Evolutionary conservation across 2,113 vertebrate genomes (phyloP).

Genomic region (Cyprinodon tularosa): DNA sequence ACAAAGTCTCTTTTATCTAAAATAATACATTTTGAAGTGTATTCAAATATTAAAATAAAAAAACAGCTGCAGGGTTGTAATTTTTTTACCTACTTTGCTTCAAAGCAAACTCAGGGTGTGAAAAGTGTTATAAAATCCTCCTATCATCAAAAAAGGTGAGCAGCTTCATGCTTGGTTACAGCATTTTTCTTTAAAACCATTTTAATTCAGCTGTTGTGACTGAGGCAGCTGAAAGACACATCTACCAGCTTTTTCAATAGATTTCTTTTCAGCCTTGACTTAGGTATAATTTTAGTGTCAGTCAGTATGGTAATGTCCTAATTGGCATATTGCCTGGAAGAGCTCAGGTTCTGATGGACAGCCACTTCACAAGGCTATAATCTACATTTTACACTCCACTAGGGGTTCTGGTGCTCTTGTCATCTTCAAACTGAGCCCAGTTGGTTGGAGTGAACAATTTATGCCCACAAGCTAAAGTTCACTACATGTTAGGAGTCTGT

Average conservation of each 20-base stretch:
- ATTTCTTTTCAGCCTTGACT: slow-evolving; percentile 27
- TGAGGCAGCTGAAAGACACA: slow-evolving; percentile 25
- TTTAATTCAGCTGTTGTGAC: slow-evolving; percentile 24
- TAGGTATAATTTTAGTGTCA: slow-evolving; percentile 16
- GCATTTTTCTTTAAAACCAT: slow-evolving; percentile 20
- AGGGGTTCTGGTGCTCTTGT: slow-evolving; percentile 16
- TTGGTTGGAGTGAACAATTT: slow-evolving; percentile 7
- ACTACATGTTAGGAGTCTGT: slow-evolving; percentile 15
- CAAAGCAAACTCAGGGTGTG: slow-evolving; percentile 48
- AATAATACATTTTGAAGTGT: no score
- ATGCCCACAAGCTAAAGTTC: slow-evolving; percentile 2
- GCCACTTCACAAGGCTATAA: slow-evolving; percentile 28
- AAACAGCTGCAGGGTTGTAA: background rate
- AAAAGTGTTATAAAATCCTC: slow-evolving; percentile 39
- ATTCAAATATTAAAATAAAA: no score
- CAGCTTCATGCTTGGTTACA: slow-evolving; percentile 13
- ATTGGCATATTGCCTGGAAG: slow-evolving; percentile 43
- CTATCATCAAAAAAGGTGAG: slow-evolving; percentile 14
- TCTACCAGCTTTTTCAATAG: slow-evolving; percentile 13
- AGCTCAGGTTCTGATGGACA: slow-evolving; percentile 26
- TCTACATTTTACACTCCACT: slow-evolving; percentile 34
- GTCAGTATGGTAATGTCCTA: slow-evolving; percentile 38
- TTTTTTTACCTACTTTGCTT: background rate
- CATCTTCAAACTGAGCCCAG: background rate
- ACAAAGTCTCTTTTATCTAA: no score